Conservation (phyloP, 2,888 invertebrate species). For the Hymenopus coronatus region DNA sequence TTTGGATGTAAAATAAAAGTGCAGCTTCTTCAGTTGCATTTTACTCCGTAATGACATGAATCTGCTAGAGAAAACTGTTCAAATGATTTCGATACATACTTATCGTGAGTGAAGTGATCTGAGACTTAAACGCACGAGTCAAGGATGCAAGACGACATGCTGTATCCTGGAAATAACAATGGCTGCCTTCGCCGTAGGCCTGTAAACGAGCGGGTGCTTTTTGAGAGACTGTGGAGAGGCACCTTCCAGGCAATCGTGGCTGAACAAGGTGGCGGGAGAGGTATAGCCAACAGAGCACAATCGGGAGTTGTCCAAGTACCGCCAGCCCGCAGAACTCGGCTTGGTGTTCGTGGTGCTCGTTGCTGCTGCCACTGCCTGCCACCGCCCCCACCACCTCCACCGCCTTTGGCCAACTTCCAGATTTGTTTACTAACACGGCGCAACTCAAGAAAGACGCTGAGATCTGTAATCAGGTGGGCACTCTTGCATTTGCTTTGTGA, state of each 20-base stretch:
- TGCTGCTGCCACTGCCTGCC: conserved; percentile 31
- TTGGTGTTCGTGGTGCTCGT: neutral
- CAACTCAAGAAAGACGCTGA: conserved; percentile 56
- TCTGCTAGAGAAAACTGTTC: neutral
- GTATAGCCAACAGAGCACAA: conserved; percentile 48
- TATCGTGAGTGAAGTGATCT: neutral
- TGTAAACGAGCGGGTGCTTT: conserved; percentile 60
- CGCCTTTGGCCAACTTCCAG: conserved; percentile 41
- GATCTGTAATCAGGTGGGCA: conserved; percentile 65
- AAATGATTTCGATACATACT: neutral
- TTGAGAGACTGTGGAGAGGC: conserved; percentile 71
- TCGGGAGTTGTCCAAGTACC: conserved; percentile 38
- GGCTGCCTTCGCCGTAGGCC: conserved; percentile 22
- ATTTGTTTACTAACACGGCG: conserved; percentile 43
- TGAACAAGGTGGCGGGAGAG: conserved; percentile 39
- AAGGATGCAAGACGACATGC: neutral
- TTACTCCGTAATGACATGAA: neutral
- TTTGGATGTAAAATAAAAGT: neutral
- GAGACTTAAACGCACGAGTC: neutral
- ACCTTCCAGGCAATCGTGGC: conserved; percentile 49
- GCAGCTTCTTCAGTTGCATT: neutral
- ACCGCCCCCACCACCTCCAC: conserved; percentile 37
- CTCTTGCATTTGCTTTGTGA: neutral
- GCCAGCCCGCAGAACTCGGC: neutral
- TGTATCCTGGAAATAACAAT: conserved; percentile 15